Base-by-base conservation (phyloP, 1,140 invertebrate genomes). In the Lutraria rhynchaena region DNA sequence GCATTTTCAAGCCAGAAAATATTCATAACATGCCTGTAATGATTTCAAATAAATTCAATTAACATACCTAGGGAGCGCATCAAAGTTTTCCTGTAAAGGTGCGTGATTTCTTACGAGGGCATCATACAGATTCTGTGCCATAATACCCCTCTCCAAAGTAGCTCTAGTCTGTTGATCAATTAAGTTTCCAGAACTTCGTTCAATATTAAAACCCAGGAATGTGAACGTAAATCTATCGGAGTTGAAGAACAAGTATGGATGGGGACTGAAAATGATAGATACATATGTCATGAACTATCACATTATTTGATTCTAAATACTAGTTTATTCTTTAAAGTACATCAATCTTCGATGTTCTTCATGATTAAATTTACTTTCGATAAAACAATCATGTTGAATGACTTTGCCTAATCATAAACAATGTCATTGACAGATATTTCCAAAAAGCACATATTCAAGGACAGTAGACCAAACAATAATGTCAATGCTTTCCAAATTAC, bases 211-310 rank as follows among this genome's bases (percentile, higher is more conserved):
- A 19, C 90, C 90, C 17, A 91, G 81, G 77, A 91, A 91, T 13
- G 90, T 90, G 78, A 91, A 87, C 1, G 87, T 83, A 44, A 87
- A 75, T 3, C 76, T 78, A 71, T 91, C 90, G 29, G 86, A 76
- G 78, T 91, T 91, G 83, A 91, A 91, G 73, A 91, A 91, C 13
- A 91, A 73, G 74, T 91, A 91, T 13, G 90, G 90, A 87, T 91
- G 90, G 5, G 88, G 86, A 61, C 89, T 91, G 84, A 61, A 86
- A 85, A 51, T n/a, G 53, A 75, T 57, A 35, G 49, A 67, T 15
- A 7, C 33, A 35, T 24, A 27, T 17, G 15, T 13, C 11, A 9
- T 17, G 15, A 13, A n/a, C 22, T 9, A 13, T 17, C 22, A 11
- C 55, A 15, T 58, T 13, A 9, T 17, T 13, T 13, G 24, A 17